Base-by-base conservation (phyloP, 2,888 invertebrate species). In the Hemaris fuciformis region DNA sequence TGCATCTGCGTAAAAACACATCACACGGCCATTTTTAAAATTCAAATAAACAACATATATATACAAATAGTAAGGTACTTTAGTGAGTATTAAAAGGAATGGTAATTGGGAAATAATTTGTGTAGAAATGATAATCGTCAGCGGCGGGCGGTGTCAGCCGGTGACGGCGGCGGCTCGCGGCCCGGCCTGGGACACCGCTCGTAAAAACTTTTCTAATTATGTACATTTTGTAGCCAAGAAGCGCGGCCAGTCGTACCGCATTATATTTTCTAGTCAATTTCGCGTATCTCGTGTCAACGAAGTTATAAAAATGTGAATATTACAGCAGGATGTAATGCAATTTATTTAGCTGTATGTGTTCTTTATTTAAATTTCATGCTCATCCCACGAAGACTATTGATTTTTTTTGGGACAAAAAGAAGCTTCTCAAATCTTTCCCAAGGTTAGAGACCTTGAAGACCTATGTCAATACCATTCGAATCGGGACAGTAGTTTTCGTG, bases 141-240 rank as follows among this genome's bases (percentile, higher is more conserved):
- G 86, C 87, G 88, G 85, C 85, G 80, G 68, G 84, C 79, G 77
- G 86, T 81, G 80, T 77, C 79, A 80, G 76, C 74, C 78, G 70
- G 84, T 87, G 91, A 88, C 89, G 89, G 82, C 88, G 84, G 75
- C 85, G 85, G 84, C 85, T 75, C 82, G n/a, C n/a, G n/a, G n/a
- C n/a, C n/a, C n/a, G n/a, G n/a, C n/a, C n/a, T n/a, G 83, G 72
- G 79, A 80, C 79, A 77, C 71, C 75, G 84, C 86, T 89, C 89
- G 84, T 91, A 91, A 91, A 92, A 92, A 91, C 91, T 91, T 91
- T 91, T 87, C 87, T 92, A 91, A 91, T 91, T 91, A 91, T 89
- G 86, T 87, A 88, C 86, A 90, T 90, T 92, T 89, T 86, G 90
- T 85, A 85, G 87, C 85, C 84, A 89, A 90, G 87, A 87, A 83